Conservation (phyloP, 1,140 invertebrate genomes). For the Panagrolaimus sp. region DNA sequence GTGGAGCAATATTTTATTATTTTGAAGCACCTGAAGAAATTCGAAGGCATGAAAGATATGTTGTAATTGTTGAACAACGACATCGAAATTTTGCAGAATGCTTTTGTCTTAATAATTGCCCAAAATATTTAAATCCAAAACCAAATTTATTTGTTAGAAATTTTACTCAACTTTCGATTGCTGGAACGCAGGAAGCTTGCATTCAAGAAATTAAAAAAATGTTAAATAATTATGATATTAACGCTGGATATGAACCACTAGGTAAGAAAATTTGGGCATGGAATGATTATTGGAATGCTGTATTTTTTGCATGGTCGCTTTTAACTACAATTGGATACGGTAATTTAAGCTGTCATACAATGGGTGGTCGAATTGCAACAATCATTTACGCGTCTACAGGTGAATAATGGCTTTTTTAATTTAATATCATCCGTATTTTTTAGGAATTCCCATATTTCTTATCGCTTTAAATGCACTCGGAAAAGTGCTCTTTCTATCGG, state of each 20-base stretch:
- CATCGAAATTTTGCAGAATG: not conserved
- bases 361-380: constrained; percentile 21
- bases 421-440: too few species aligned
- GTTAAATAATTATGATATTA: not conserved
- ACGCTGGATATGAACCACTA: not conserved
- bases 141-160: not conserved
- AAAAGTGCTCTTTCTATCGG: constrained; percentile 13
- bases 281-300: constrained; percentile 28
- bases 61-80: constrained; percentile 1
- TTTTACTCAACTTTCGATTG: not conserved
- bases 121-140: not conserved
- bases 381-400: constrained; percentile 22
- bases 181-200: not conserved
- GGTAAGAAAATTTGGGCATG: constrained; percentile 15
- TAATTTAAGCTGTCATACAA: constrained; percentile 21
- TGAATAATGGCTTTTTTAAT: too few species aligned
- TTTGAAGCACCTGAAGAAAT: constrained; percentile 20
- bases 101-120: not conserved
- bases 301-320: constrained; percentile 29
- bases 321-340: constrained; percentile 28
- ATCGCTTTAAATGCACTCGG: constrained; percentile 23
- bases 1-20: constrained; percentile 24
- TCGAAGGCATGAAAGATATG: constrained; percentile 9
- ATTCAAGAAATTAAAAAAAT: constrained; percentile 12
- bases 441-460: constrained; percentile 23